These are phyloP conservation scores for Luffia ferchaultella DNA, from an alignment of 2,888 invertebrate species.

Conservation along the genomic window DNA sequence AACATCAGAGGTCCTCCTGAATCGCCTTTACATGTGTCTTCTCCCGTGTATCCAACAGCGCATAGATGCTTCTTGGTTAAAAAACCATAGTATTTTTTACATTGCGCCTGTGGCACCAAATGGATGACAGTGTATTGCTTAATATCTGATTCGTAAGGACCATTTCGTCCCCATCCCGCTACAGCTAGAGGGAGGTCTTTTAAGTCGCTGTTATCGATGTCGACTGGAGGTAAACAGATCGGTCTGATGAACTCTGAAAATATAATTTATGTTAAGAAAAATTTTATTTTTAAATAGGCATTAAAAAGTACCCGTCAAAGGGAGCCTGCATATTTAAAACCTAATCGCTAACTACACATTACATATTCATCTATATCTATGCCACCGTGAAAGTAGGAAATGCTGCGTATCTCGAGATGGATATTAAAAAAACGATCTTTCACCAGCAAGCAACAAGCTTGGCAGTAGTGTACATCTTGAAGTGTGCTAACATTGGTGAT, in stretches of 20 bases:
- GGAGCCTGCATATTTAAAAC: too few species aligned
- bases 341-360: too few species aligned
- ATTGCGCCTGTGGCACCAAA: slow-evolving; percentile 38
- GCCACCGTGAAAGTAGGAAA: too few species aligned
- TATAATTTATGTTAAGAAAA: background rate
- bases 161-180: slow-evolving; percentile 52
- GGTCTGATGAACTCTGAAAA: slow-evolving; percentile 48
- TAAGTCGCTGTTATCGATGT: slow-evolving; percentile 38
- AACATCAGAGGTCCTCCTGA: slow-evolving; percentile 56
- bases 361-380: too few species aligned
- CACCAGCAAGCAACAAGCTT: too few species aligned
- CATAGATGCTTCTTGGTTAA: slow-evolving; percentile 40
- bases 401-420: too few species aligned
- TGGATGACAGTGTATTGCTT: slow-evolving; percentile 49
- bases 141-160: slow-evolving; percentile 32
- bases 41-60: slow-evolving; percentile 43
- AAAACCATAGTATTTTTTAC: slow-evolving; percentile 31
- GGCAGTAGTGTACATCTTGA: too few species aligned
- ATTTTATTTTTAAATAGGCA: too few species aligned
- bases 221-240: slow-evolving; percentile 44
- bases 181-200: slow-evolving; percentile 39
- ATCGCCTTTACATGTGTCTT: slow-evolving; percentile 55
- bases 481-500: too few species aligned
- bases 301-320: too few species aligned
- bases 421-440: too few species aligned